Conservation (phyloP, 2,888 invertebrate genomes). For the Drosophila mettleri region DNA sequence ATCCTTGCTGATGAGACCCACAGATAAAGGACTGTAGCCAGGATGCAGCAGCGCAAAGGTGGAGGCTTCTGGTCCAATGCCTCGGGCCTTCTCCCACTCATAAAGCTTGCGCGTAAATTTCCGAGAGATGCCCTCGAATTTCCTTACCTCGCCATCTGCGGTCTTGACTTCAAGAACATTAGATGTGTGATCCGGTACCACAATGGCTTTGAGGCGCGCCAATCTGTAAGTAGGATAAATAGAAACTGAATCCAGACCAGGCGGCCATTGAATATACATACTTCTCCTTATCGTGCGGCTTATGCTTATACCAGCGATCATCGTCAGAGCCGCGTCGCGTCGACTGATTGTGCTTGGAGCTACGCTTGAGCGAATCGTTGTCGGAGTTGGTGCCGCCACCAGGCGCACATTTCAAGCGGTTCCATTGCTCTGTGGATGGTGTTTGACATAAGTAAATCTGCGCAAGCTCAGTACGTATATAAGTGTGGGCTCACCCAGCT, state of each 20-base stretch:
- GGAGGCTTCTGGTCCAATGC: constrained; percentile 93
- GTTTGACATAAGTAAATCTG: not conserved
- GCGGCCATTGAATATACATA: constrained; percentile 79
- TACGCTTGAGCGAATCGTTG: constrained; percentile 82
- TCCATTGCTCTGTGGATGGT: constrained; percentile 90
- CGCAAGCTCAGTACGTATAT: too few species aligned
- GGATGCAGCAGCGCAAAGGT: constrained; percentile 92
- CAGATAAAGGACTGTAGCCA: constrained; percentile 85
- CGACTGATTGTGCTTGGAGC: constrained; percentile 68
- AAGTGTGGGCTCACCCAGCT: constrained; percentile 87
- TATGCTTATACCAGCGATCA: constrained; percentile 87
- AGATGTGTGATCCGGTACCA: constrained; percentile 86
- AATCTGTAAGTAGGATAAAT: constrained; percentile 63
- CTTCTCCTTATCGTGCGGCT: constrained; percentile 88
- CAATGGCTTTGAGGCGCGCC: constrained; percentile 86
- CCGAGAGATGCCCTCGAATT: constrained; percentile 94
- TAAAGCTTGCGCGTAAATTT: constrained; percentile 95
- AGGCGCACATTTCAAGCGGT: constrained; percentile 88
- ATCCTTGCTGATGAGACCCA: constrained; percentile 83
- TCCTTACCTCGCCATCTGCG: constrained; percentile 90
- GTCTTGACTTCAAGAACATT: constrained; percentile 93
- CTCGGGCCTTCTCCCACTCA: constrained; percentile 96
- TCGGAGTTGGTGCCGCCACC: constrained; percentile 86
- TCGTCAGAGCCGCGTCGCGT: constrained; percentile 77
- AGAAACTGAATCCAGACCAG: not conserved